Evolutionary conservation across 1,140 invertebrate genomes (phyloP).

Genomic region (Heliconius eleuchia): DNA sequence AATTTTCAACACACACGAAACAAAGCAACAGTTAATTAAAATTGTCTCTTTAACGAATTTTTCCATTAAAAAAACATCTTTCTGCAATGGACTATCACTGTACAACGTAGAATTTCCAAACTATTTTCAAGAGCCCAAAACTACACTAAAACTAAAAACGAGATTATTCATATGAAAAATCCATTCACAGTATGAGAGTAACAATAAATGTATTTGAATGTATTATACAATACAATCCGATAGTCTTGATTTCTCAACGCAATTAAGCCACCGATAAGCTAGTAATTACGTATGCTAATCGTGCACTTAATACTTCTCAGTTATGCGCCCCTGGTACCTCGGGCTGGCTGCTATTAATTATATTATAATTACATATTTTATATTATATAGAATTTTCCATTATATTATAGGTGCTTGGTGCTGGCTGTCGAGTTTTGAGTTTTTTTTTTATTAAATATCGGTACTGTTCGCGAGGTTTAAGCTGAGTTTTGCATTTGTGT

Average conservation of each 20-base stretch:
- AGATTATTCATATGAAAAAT: not conserved
- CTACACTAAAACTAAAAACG: not conserved
- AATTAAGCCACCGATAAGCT: constrained; percentile 69
- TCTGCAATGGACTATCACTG: too few relatives aligned
- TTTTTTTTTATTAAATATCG: not conserved
- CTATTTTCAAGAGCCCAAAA: too few relatives aligned
- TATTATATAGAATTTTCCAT: constrained; percentile 13
- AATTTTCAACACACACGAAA: too few relatives aligned
- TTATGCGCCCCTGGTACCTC: constrained; percentile 45
- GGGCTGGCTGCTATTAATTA: constrained; percentile 35
- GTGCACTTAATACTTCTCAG: constrained; percentile 62
- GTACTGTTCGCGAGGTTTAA: not conserved
- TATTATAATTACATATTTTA: constrained; percentile 26
- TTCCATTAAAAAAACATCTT: too few relatives aligned
- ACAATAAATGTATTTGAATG: constrained; percentile 27
- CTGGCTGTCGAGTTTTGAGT: not conserved
- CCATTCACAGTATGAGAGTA: not conserved
- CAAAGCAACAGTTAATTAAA: too few relatives aligned
- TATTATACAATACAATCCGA: constrained; percentile 35
- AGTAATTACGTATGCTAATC: constrained; percentile 75
- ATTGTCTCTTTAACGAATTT: too few relatives aligned
- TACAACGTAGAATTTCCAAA: too few relatives aligned
- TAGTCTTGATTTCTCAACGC: constrained; percentile 60
- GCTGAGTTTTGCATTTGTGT: too few relatives aligned
- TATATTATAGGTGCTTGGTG: constrained; percentile 8